These are phyloP conservation scores for Drosophila fulvimacula DNA, from an alignment of 2,888 invertebrate genomes.

Conservation along the genomic window DNA sequence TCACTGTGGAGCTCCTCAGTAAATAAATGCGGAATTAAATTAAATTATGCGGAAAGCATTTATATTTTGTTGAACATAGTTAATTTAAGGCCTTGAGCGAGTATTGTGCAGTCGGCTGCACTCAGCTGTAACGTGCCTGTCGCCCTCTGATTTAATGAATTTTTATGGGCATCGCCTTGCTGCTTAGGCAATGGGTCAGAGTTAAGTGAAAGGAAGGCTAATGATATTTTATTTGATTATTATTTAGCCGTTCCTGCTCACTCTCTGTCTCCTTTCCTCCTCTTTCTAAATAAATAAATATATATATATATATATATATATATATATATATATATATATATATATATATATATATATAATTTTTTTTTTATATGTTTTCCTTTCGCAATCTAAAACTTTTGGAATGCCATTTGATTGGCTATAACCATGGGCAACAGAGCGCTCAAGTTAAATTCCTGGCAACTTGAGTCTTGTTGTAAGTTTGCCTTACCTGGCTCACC, in stretches of 20 bases:
- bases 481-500: not conserved
- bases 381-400: conserved; percentile 4
- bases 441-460: not conserved
- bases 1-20: too few relatives aligned
- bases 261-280: not conserved
- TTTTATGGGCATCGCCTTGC: not conserved
- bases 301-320: too few relatives aligned
- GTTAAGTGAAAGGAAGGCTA: not conserved
- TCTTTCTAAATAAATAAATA: too few relatives aligned
- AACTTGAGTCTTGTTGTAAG: not conserved
- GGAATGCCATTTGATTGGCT: not conserved
- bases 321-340: too few relatives aligned
- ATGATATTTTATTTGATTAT: conserved; percentile 2
- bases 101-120: not conserved
- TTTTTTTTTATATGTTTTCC: not conserved
- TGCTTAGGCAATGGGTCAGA: too few relatives aligned
- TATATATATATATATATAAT: not conserved
- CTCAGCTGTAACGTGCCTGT: not conserved
- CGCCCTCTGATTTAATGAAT: not conserved
- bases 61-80: not conserved
- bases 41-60: not conserved
- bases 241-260: not conserved
- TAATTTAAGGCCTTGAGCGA: too few relatives aligned
- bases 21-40: too few relatives aligned
- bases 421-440: conserved; percentile 7